A percentile compares a stretch with the other conserved stretches of the same genome.
These are phyloP conservation scores for Charadrius vociferus DNA, from an alignment of 2,113 vertebrate species.

Conservation along the genomic window DNA sequence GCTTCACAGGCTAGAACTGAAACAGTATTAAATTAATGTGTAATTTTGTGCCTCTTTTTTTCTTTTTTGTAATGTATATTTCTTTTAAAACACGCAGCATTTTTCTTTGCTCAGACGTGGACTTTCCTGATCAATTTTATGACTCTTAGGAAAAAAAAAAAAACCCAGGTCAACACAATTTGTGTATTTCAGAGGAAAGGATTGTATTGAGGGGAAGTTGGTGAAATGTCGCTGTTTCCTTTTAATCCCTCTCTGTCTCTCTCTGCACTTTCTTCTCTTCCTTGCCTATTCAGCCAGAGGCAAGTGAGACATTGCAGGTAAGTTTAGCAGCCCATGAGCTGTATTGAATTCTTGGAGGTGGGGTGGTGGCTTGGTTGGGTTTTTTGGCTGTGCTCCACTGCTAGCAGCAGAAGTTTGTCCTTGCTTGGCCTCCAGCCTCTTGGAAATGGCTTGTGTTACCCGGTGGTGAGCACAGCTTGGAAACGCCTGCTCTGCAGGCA, in stretches of 20 bases:
- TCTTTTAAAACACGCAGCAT: background rate
- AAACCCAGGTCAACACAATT: background rate
- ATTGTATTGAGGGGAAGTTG: background rate
- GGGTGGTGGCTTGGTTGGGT: background rate
- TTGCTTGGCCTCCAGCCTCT: background rate
- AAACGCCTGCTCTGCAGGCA: background rate
- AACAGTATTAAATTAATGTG: background rate
- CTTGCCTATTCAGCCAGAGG: background rate
- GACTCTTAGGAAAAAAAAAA: background rate
- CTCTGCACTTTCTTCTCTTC: background rate
- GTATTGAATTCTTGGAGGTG: background rate
- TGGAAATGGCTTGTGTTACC: background rate
- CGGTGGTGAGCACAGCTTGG: background rate
- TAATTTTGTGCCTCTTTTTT: background rate
- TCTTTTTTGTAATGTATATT: background rate
- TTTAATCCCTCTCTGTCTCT: background rate
- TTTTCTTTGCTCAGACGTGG: background rate
- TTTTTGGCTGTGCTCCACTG: background rate
- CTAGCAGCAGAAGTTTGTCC: background rate
- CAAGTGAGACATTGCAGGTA: rapidly evolving
- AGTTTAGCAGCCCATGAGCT: background rate
- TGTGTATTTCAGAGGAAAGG: background rate
- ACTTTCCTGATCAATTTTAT: background rate
- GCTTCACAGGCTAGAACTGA: background rate
- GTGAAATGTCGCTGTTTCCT: background rate